phyloP scores from a whole-genome alignment of 2,797 vertebrate species.

The Anguilla pacifica region DNA sequence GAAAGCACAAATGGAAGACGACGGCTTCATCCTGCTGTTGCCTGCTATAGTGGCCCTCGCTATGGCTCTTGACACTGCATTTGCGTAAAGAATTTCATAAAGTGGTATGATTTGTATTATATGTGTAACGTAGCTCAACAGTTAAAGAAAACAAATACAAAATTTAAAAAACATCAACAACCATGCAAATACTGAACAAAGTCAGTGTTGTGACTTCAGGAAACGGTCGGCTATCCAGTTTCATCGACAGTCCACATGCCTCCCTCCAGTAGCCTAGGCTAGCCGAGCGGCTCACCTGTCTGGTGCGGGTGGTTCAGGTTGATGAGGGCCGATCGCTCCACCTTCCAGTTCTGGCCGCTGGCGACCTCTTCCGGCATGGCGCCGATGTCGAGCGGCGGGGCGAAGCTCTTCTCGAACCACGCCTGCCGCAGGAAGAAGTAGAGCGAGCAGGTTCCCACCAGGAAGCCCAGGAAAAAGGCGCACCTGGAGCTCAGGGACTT shows the following conservation, averaged over 20 bases:
- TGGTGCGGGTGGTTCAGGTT: slow-evolving; percentile 75
- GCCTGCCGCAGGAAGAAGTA: slow-evolving; percentile 70
- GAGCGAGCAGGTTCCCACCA: slow-evolving; percentile 69
- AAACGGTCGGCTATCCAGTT: background rate
- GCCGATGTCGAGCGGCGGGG: background rate
- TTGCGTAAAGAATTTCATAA: no score
- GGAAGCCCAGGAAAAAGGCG: slow-evolving; percentile 74
- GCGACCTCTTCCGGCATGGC: slow-evolving; percentile 30
- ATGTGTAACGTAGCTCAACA: no score
- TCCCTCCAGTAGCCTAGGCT: background rate
- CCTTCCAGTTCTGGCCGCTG: slow-evolving; percentile 67
- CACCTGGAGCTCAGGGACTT: slow-evolving; percentile 61
- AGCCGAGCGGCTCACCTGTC: slow-evolving; percentile 57
- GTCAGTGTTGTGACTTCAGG: background rate
- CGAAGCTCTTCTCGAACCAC: slow-evolving; percentile 51
- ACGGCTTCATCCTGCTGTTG: no score
- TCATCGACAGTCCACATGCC: background rate
- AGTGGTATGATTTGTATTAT: no score
- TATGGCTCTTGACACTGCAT: no score
- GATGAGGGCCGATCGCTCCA: slow-evolving; percentile 75
- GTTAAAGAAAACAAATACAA: background rate
- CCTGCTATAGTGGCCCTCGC: no score
- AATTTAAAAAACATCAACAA: background rate
- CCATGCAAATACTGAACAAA: no score
- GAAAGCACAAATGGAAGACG: no score